Evolutionary conservation across 2,113 vertebrate genomes (phyloP).

Genomic region (Sula dactylatra): DNA sequence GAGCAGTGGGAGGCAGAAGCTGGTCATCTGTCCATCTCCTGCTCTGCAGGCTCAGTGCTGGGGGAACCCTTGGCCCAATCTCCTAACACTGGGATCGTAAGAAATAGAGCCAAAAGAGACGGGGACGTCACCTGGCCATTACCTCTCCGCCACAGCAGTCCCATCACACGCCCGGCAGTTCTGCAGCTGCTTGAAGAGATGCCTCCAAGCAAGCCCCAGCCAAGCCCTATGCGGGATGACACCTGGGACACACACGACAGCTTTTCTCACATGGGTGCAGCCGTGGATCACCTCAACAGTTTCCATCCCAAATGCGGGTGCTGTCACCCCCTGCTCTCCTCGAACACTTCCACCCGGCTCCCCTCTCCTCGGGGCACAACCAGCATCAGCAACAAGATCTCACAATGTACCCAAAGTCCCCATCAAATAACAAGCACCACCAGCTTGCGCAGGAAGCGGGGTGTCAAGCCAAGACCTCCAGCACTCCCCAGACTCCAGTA

Average conservation of each 20-base stretch:
- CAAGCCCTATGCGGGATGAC: not conserved
- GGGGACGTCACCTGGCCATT: not conserved
- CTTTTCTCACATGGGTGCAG: not conserved
- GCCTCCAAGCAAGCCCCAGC: not conserved
- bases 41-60: not conserved
- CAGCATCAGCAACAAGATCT: not conserved
- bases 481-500: not conserved
- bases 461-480: not conserved
- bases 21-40: not conserved
- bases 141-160: not conserved
- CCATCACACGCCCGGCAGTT: not conserved
- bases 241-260: not conserved
- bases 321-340: not conserved
- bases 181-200: not conserved
- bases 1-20: not conserved
- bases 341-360: not conserved
- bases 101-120: not conserved
- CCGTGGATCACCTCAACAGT: not conserved
- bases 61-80: not conserved
- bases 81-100: not conserved
- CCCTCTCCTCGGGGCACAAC: not conserved
- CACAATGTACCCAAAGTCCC: not conserved
- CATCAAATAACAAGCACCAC: not conserved
- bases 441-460: not conserved
- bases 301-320: not conserved